phyloP scores from a whole-genome alignment of 2,113 vertebrate genomes.

The Triplophysa siluroides region DNA sequence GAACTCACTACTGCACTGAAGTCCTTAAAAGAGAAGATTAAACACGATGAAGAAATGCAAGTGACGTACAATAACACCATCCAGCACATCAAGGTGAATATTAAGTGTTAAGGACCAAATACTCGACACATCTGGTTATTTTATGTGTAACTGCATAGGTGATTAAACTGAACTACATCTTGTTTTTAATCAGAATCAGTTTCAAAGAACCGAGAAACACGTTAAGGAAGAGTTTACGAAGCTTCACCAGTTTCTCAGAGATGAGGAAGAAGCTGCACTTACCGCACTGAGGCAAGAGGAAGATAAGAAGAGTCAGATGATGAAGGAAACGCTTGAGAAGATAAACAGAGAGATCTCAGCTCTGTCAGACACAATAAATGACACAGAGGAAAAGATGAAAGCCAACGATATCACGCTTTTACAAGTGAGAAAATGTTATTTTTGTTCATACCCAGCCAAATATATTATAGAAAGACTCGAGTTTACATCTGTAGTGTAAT shows the following conservation, averaged over 20 bases:
- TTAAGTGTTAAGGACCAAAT: not conserved
- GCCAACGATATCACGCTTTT: constrained; percentile 6
- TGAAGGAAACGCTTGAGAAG: constrained; percentile 23
- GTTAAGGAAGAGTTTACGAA: constrained; percentile 21
- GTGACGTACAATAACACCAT: constrained; percentile 1
- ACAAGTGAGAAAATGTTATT: not conserved
- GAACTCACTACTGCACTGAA: constrained; percentile 6
- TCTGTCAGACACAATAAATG: constrained; percentile 14
- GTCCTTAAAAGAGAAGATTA: constrained; percentile 20
- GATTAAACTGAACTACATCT: not conserved
- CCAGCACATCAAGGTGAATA: constrained; percentile 33
- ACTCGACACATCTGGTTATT: not conserved
- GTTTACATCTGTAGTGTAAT: not conserved
- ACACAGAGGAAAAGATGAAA: constrained; percentile 17
- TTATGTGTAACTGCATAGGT: not conserved
- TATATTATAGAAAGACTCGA: not conserved
- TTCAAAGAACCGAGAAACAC: not conserved
- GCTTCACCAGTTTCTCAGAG: not conserved
- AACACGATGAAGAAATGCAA: not conserved
- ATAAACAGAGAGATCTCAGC: constrained; percentile 1
- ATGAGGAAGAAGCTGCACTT: not conserved
- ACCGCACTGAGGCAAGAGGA: constrained; percentile 22
- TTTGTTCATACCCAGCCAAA: not conserved
- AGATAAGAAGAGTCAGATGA: constrained; percentile 26
- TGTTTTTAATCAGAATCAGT: constrained; percentile 12